Evolutionary conservation across 2,113 vertebrate species (phyloP).

Genomic region (Egretta garzetta): DNA sequence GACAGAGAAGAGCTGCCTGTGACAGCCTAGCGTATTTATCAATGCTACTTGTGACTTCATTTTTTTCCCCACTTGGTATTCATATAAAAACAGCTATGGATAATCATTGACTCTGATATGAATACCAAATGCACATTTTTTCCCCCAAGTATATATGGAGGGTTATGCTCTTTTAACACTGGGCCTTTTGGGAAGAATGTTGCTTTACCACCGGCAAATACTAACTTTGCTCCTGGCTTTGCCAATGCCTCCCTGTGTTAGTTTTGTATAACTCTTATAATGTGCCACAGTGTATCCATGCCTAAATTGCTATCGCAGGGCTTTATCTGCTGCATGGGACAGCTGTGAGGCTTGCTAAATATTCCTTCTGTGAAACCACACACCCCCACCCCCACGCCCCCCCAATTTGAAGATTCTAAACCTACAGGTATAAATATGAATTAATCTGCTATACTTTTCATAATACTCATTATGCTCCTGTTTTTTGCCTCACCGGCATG

Average conservation of each 20-base stretch:
- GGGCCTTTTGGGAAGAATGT: not conserved
- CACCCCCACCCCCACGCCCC: no score
- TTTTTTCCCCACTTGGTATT: not conserved
- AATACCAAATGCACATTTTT: not conserved
- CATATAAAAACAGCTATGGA: not conserved
- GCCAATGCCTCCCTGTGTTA: not conserved
- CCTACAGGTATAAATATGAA: not conserved
- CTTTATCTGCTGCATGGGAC: not conserved
- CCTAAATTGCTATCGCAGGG: not conserved
- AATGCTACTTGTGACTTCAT: not conserved
- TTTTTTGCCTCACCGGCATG: not conserved
- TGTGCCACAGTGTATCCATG: not conserved
- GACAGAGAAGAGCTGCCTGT: not conserved
- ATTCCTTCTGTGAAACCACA: not conserved
- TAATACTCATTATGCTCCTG: not conserved
- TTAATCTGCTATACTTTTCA: not conserved
- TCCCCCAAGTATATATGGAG: rapidly evolving
- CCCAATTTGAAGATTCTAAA: not conserved
- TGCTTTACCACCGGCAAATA: not conserved
- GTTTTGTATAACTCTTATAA: not conserved
- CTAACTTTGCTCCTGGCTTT: not conserved
- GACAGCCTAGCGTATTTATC: not conserved
- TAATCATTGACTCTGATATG: not conserved
- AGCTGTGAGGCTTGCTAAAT: not conserved
- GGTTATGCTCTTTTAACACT: not conserved